Evolutionary conservation across 2,888 invertebrate species (phyloP), one percentile per base, ranked within the genome.

Genomic region (Melanophora roralis): DNA sequence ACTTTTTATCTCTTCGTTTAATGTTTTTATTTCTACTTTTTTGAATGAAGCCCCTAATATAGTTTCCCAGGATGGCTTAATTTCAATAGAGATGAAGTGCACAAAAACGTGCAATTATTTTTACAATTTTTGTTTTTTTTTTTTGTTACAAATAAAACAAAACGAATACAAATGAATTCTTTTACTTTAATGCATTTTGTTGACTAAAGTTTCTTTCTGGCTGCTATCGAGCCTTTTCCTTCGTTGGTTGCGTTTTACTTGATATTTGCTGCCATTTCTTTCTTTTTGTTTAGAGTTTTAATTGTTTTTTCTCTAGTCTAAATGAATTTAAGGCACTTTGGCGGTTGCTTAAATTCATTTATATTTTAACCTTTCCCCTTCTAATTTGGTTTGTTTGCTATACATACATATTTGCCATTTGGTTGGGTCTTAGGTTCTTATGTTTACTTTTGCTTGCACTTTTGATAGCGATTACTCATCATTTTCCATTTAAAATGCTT

Each of bases 291-390:
- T 51, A 40, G 1, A 67, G 67, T 74, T 74, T 68, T 68, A 40
- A 69, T 69, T 62, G 60, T 59, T 76, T 69, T 27, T 6, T 27
- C 27, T 27, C 6, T 64, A 55, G 60, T 75, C 43, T 60, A 57
- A 73, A 73, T 65, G 65, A 73, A 65, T 65, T 73, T 74, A 60
- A 60, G 59, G 67, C 67, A 21, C 74, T 60, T 67, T 74, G 27
- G 67, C 59, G 53, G 32, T 62, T 62, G 32, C 45, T 6, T 45
- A 32, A 34, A 57, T 57, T 11, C 32, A 51, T 40, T 1, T 53
- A 40, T 53, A 40, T 16, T 19, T 21, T 51, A 40, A 23, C 32
- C 16, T 51, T 38, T 23, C 27, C 11, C 12, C 5, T 3, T 45
- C 45, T 34, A 45, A n/a, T 1, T 62, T 0, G 2, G 1, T 32